Evolutionary conservation across 2,797 vertebrate species (phyloP).

Genomic region (Ctenopoma multispine): DNA sequence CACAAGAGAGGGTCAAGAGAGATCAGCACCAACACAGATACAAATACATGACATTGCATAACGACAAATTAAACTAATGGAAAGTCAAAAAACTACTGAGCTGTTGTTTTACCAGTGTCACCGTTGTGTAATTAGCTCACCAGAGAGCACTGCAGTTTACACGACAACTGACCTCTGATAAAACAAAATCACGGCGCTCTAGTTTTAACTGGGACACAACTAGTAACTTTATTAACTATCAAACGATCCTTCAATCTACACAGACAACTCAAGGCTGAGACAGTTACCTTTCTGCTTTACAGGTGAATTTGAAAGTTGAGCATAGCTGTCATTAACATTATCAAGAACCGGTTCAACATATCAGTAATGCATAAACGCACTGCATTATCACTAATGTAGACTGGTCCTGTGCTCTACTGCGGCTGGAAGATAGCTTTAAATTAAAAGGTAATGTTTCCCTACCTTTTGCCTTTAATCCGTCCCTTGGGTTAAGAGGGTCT

Average conservation of each 20-base stretch:
- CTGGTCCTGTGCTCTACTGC: neutral
- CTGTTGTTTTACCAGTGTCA: neutral
- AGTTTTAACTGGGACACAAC: no score
- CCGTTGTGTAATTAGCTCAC: neutral
- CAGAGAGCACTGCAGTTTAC: neutral
- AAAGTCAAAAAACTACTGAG: neutral
- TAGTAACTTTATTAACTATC: conserved; percentile 4
- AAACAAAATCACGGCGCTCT: no score
- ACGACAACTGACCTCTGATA: neutral
- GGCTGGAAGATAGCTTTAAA: neutral
- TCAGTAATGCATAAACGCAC: rapidly evolving
- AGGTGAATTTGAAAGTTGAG: conserved; percentile 7
- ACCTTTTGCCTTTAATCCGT: conserved; percentile 21
- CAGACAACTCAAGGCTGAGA: neutral
- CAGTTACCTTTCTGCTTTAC: neutral
- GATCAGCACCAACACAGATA: no score
- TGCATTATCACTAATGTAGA: no score
- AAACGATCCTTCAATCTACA: conserved; percentile 16
- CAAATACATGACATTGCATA: neutral
- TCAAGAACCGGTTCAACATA: conserved; percentile 12
- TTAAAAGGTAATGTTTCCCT: neutral
- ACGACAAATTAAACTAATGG: neutral
- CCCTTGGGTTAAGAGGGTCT: conserved; percentile 30
- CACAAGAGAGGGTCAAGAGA: no score
- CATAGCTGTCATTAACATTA: neutral